These are phyloP conservation scores for Chrysomela aeneicollis DNA, from an alignment of 2,888 invertebrate species.

Conservation along the genomic window DNA sequence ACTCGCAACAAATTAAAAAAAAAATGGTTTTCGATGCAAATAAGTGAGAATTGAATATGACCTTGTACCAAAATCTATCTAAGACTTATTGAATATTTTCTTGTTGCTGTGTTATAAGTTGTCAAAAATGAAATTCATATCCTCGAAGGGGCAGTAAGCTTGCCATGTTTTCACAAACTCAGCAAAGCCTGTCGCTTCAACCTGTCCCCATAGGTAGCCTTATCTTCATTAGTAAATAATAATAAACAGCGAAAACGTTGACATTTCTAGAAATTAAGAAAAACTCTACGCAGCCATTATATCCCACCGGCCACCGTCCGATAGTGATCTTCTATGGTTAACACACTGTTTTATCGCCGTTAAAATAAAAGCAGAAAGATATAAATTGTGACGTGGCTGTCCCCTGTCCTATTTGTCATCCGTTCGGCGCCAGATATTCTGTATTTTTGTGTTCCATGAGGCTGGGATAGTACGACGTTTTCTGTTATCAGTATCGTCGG, in stretches of 20 bases:
- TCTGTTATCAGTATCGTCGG: slow-evolving; percentile 10
- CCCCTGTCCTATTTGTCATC: slow-evolving; percentile 49
- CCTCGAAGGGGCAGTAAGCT: no score
- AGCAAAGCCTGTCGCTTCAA: neutral
- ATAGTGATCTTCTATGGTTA: slow-evolving; percentile 49
- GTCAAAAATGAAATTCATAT: no score
- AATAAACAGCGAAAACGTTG: slow-evolving; percentile 44
- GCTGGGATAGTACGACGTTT: slow-evolving; percentile 9
- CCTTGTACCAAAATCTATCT: no score
- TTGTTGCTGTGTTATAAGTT: no score
- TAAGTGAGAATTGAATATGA: no score
- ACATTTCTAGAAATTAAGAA: slow-evolving; percentile 44
- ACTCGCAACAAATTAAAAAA: no score
- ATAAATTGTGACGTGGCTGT: slow-evolving; percentile 50
- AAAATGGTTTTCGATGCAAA: no score
- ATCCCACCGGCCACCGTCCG: slow-evolving; percentile 38
- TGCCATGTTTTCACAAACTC: neutral
- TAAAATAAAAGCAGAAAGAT: slow-evolving; percentile 49
- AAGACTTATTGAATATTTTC: no score
- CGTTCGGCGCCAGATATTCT: slow-evolving; percentile 44
- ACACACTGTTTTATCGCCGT: slow-evolving; percentile 52
- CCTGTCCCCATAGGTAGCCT: slow-evolving; percentile 20
- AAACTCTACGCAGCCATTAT: slow-evolving; percentile 38
- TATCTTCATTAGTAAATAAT: slow-evolving; percentile 40
- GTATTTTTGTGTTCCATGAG: slow-evolving; percentile 16